These are phyloP conservation scores for Drosophila setifemur DNA, from an alignment of 1,140 invertebrate species.

Conservation along the genomic window DNA sequence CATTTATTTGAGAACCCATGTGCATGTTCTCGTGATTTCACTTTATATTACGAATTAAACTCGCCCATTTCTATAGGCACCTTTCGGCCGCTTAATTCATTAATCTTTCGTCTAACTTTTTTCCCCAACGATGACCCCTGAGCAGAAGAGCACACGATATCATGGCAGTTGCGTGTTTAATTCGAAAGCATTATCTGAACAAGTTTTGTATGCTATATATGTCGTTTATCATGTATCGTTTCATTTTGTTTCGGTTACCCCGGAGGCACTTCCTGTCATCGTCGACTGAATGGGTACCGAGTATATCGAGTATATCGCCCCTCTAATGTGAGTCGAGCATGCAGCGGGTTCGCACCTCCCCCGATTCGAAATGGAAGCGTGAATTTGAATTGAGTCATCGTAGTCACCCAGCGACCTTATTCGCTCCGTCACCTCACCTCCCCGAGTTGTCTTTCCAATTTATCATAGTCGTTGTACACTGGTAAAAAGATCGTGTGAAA, in stretches of 20 bases:
- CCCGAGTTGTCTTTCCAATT: slow-evolving; percentile 1
- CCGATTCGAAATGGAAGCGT: slow-evolving; percentile 13
- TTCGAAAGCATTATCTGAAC: slow-evolving; percentile 46
- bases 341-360: slow-evolving; percentile 41
- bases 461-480: slow-evolving; percentile 4
- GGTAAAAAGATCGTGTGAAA: too few relatives aligned
- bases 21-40: background rate
- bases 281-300: slow-evolving; percentile 5
- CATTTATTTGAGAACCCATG: background rate
- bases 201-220: slow-evolving; percentile 23
- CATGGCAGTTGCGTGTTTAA: slow-evolving; percentile 46
- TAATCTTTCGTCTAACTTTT: background rate
- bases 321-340: slow-evolving; percentile 71
- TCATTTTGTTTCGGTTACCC: slow-evolving; percentile 38
- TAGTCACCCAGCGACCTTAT: slow-evolving; percentile 24
- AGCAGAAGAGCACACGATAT: slow-evolving; percentile 5
- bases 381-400: slow-evolving; percentile 72
- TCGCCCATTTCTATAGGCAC: background rate
- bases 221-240: slow-evolving; percentile 60
- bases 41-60: background rate
- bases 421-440: background rate
- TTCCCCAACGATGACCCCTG: slow-evolving; percentile 25
- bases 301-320: slow-evolving; percentile 16
- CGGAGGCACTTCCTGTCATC: slow-evolving; percentile 59
- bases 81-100: background rate